Base-by-base conservation (phyloP, 2,888 invertebrate species). In the Eulithis testata region DNA sequence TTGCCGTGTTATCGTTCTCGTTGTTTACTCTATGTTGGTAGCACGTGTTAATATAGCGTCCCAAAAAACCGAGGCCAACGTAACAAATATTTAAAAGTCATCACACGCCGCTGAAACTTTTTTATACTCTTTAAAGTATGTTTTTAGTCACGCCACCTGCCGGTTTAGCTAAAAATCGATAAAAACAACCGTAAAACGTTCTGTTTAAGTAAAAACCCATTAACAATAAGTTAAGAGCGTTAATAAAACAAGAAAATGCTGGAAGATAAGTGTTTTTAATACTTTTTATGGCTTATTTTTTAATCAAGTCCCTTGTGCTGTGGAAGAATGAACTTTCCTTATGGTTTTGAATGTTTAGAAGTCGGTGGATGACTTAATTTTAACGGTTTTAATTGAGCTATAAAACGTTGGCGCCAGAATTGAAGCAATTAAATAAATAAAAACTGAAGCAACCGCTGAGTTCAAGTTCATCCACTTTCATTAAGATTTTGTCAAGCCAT, bases 131-230 rank as follows among this genome's bases (percentile, higher is more conserved):
- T 66, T 60, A 50, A 43, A 63, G 62, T 69, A 58, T 72, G 37
- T 79, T 78, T 80, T 73, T 78, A 75, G 52, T 45, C 85, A 84
- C 84, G 83, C 79, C 75, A 60, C 73, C 80, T 75, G 76, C 75
- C 75, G 72, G 54, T 52, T 56, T 75, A 72, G 71, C 75, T 74
- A 65, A 71, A 75, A 77, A 84, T 84, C 84, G 78, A 85, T 85
- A 87, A 86, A 83, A 79, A 68, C 70, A 64, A 70, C 78, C 74
- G 73, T 81, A 78, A 82, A 82, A 76, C 69, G 72, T 73, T 75
- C 68, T 78, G 81, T 83, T 84, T 84, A 86, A 87, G 86, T 87
- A 82, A 85, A 83, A 86, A 80, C 76, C 83, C 84, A 87, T 88
- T 88, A 89, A 85, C 84, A 79, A 75, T 81, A 80, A 81, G 81